Base-by-base conservation (phyloP, 2,888 invertebrate species). In the Scaptomyza caliginosa region DNA sequence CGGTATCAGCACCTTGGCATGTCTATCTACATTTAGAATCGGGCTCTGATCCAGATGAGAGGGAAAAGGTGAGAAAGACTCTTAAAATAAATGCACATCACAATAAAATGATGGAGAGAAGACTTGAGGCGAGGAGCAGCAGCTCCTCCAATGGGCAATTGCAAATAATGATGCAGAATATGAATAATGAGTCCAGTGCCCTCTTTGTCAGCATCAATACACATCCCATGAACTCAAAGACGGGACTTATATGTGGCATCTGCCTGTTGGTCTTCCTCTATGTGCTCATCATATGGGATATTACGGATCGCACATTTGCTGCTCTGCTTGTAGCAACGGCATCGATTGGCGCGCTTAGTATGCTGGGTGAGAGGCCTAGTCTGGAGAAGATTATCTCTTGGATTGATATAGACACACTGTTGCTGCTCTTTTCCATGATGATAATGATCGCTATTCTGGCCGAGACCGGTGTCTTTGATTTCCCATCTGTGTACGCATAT, bases 401-500 rank as follows among this genome's bases (percentile, higher is more conserved):
- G 96, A 93, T 96, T 19, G 95, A 96, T 83, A 91, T 94, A 4
- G 94, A 95, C 72, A 95, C 95, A 0, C 75, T 95, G 10, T 88
- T 95, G 56, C 84, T 95, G 16, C 90, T 95, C 0, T 95, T 95
- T 83, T 94, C 95, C 0, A 96, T 96, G 96, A 96, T 96, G 96
- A 93, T 95, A 1, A 90, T 96, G 45, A 95, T 96, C 0, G 93
- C 94, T 2, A 93, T 96, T 49, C 92, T 96, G 13, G 94, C 95
- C 0, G 95, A 96, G 86, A 95, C 95, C 0, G 96, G 96, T 2
- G 92, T 96, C 75, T 96, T 96, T 82, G 96, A 96, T 89, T 95
- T 94, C 88, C 89, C 95, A 46, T 95, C 96, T 0, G 94, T 95
- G 3, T 90, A 93, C 73, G 94, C 94, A 1, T 95, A 93, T 68